These are phyloP conservation scores for Scelioninae gen. 1 DNA, from an alignment of 2,888 invertebrate genomes.

Conservation along the genomic window DNA sequence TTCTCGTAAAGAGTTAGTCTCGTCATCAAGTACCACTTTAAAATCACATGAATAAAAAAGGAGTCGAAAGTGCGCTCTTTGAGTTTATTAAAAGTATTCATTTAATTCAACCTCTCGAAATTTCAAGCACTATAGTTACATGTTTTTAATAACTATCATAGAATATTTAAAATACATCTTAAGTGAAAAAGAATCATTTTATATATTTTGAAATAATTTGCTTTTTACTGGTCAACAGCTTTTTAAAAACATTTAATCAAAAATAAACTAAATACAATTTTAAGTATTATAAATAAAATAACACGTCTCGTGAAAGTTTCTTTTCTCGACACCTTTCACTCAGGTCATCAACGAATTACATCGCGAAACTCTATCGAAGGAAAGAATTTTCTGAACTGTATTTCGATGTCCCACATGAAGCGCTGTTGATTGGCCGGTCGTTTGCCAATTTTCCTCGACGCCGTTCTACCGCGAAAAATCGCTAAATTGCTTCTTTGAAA, in stretches of 20 bases:
- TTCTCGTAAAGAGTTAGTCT: constrained; percentile 7
- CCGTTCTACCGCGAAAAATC: constrained; percentile 81
- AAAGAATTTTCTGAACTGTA: constrained; percentile 76
- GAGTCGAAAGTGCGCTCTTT: constrained; percentile 11
- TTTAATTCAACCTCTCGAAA: constrained; percentile 19
- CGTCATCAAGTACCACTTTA: constrained; percentile 25
- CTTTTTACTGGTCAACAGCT: background rate
- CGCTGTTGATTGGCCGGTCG: constrained; percentile 83
- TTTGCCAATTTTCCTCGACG: constrained; percentile 82
- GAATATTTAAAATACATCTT: background rate
- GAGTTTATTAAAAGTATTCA: constrained; percentile 44
- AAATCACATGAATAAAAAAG: constrained; percentile 27
- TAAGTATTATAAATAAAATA: constrained; percentile 32
- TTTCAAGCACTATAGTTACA: background rate
- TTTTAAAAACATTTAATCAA: background rate
- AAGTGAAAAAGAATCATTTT: too few species aligned
- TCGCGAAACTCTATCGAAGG: constrained; percentile 66
- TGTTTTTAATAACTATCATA: background rate
- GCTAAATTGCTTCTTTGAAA: constrained; percentile 84
- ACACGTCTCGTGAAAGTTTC: constrained; percentile 34
- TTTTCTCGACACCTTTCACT: constrained; percentile 50
- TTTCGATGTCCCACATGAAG: constrained; percentile 80
- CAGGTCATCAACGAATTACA: constrained; percentile 54
- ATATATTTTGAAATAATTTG: too few species aligned
- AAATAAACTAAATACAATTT: too few species aligned